Percentiles rank a stretch among this genome's conserved stretches.
Conservation (phyloP, 53 echinoderm and acorn worm species). For the Glandiceps talaboti region DNA sequence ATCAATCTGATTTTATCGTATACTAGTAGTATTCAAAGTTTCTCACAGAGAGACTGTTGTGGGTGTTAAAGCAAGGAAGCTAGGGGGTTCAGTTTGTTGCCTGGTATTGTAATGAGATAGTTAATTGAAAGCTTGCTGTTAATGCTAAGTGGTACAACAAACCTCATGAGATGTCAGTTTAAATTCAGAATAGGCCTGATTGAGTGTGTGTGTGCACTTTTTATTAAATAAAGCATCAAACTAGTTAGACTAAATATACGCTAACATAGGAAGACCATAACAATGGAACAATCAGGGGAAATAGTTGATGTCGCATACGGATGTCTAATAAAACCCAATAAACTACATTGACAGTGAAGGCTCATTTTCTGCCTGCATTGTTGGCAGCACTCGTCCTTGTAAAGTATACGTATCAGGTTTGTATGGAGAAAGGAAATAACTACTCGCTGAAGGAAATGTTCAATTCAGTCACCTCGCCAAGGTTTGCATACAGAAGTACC, state of each 20-base stretch:
- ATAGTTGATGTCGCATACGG: background rate
- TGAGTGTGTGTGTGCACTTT: background rate
- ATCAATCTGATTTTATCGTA: no score
- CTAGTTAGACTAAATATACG: background rate
- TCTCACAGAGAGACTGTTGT: no score
- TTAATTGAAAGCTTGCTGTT: background rate
- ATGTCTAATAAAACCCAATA: background rate
- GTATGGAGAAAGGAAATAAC: background rate
- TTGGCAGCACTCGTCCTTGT: background rate
- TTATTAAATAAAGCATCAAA: background rate
- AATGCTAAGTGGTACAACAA: background rate
- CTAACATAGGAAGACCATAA: background rate
- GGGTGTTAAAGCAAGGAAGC: no score
- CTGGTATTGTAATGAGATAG: background rate
- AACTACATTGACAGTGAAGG: background rate
- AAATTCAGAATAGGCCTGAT: background rate
- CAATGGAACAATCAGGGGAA: background rate
- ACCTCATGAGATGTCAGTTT: background rate
- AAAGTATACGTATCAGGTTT: background rate
- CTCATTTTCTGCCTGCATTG: background rate
- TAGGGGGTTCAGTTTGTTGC: background rate
- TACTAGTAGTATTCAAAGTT: no score
- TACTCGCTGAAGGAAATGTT: background rate
- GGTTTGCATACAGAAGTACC: no score
- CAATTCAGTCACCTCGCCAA: background rate